phyloP scores from a whole-genome alignment of 2,113 vertebrate species.

The Coryphaenoides rupestris region DNA sequence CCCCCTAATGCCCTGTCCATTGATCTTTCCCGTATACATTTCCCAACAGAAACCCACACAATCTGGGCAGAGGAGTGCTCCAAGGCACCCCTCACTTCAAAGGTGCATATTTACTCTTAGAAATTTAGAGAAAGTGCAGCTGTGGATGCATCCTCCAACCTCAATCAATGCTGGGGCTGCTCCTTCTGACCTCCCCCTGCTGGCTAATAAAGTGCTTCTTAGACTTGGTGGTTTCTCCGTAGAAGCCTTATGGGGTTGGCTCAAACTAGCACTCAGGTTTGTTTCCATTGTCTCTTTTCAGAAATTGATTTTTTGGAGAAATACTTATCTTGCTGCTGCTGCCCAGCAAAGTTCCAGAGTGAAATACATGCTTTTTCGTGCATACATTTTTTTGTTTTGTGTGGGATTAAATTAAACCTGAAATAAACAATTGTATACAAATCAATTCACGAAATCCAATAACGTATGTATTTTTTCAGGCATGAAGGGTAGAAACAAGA shows the following conservation, averaged over 20 bases:
- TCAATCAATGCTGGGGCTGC: slow-evolving; percentile 96
- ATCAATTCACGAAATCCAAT: not conserved
- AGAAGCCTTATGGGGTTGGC: slow-evolving; percentile 93
- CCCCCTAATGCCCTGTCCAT: slow-evolving; percentile 90
- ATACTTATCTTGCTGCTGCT: slow-evolving; percentile 56
- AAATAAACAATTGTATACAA: slow-evolving; percentile 9
- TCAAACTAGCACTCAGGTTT: slow-evolving; percentile 88
- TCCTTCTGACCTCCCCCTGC: slow-evolving; percentile 79
- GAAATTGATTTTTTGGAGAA: slow-evolving; percentile 80
- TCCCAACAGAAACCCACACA: slow-evolving; percentile 93
- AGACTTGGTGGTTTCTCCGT: slow-evolving; percentile 85
- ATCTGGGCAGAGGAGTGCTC: slow-evolving; percentile 94
- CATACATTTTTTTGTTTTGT: no score
- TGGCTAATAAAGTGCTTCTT: slow-evolving; percentile 99
- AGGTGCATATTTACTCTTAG: slow-evolving; percentile 99
- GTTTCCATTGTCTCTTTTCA: slow-evolving; percentile 93
- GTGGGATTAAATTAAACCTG: not conserved
- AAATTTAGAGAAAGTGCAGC: slow-evolving; percentile 99
- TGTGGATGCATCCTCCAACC: slow-evolving; percentile 97
- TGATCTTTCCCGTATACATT: slow-evolving; percentile 99
- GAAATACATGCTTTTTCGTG: slow-evolving; percentile 22
- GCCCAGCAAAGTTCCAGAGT: slow-evolving; percentile 50
- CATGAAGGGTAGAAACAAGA: slow-evolving; percentile 17
- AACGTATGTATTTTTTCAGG: slow-evolving; percentile 9
- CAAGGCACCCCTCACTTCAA: slow-evolving; percentile 96